Evolutionary conservation across 37 sponge, comb jelly and placozoan genomes (phyloP).

Genomic region (Agelas oroides): DNA sequence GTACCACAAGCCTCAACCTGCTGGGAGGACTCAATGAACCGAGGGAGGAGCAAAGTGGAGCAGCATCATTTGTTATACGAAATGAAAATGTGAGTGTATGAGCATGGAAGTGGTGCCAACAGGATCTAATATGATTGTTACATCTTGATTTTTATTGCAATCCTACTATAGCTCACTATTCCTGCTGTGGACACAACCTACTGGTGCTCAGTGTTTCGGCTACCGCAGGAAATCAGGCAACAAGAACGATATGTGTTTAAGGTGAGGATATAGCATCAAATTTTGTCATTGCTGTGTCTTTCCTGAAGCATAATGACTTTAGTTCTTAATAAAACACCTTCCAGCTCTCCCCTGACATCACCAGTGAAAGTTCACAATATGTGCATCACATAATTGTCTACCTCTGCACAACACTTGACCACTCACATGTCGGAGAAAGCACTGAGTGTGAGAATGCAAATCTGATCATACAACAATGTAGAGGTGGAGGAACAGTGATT

Average conservation of each 20-base stretch:
- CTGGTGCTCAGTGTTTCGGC: constrained; percentile 8
- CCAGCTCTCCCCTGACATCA: constrained; percentile 26
- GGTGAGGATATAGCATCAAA: no score
- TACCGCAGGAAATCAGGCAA: neutral
- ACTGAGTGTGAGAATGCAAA: neutral
- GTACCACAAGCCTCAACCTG: constrained; percentile 19
- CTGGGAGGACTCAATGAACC: constrained; percentile 25
- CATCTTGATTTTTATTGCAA: no score
- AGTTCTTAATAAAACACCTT: neutral
- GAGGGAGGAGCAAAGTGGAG: no score
- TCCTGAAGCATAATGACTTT: no score
- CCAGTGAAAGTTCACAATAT: neutral
- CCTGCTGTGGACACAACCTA: constrained; percentile 26
- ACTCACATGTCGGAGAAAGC: constrained; percentile 8
- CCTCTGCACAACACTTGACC: constrained; percentile 32
- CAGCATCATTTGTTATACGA: no score
- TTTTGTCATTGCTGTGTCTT: no score
- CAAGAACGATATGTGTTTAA: constrained; percentile 1
- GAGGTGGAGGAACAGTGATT: constrained; percentile 7
- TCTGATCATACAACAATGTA: neutral
- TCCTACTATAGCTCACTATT: constrained; percentile 16
- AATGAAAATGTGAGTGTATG: neutral
- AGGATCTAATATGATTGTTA: no score
- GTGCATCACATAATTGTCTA: constrained; percentile 76
- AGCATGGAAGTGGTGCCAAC: no score